Percentiles rank a stretch among this genome's conserved stretches.
These are phyloP conservation scores for Cetoscarus ocellatus DNA, from an alignment of 2,797 vertebrate genomes.

Conservation along the genomic window DNA sequence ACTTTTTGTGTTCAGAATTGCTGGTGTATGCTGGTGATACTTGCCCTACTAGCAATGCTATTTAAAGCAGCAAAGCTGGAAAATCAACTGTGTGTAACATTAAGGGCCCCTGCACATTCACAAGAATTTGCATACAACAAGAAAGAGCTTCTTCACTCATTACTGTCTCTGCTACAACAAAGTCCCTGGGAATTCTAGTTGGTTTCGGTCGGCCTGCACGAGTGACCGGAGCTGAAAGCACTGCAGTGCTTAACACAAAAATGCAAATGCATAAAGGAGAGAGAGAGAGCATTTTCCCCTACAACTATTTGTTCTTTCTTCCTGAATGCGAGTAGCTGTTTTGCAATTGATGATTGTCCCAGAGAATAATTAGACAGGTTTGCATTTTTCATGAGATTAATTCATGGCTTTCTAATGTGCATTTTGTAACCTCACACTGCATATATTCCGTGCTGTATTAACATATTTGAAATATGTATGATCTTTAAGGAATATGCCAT, in stretches of 20 bases:
- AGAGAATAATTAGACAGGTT: constrained; percentile 72
- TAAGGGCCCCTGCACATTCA: constrained; percentile 50
- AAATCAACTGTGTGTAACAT: constrained; percentile 71
- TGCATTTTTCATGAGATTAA: constrained; percentile 80
- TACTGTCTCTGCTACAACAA: constrained; percentile 53
- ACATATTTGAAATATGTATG: constrained; percentile 78
- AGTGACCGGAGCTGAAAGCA: constrained; percentile 50
- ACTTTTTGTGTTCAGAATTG: constrained; percentile 4
- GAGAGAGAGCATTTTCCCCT: constrained; percentile 17
- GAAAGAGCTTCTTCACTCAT: constrained; percentile 56
- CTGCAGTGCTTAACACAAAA: constrained; percentile 31
- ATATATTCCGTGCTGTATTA: constrained; percentile 66
- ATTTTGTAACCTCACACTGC: constrained; percentile 69
- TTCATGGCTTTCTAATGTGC: constrained; percentile 71
- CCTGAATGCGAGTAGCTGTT: constrained; percentile 67
- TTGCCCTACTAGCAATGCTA: constrained; percentile 39
- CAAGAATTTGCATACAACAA: constrained; percentile 69
- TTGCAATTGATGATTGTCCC: constrained; percentile 72
- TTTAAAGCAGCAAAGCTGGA: constrained; percentile 73
- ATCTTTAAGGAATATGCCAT: constrained; percentile 71
- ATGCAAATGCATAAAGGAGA: constrained; percentile 44
- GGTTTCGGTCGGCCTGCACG: constrained; percentile 49
- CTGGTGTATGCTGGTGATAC: constrained; percentile 25
- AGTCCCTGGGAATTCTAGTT: constrained; percentile 53
- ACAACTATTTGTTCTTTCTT: constrained; percentile 44